Evolutionary conservation across 1,140 invertebrate genomes (phyloP).

Genomic region (Battus philenor): DNA sequence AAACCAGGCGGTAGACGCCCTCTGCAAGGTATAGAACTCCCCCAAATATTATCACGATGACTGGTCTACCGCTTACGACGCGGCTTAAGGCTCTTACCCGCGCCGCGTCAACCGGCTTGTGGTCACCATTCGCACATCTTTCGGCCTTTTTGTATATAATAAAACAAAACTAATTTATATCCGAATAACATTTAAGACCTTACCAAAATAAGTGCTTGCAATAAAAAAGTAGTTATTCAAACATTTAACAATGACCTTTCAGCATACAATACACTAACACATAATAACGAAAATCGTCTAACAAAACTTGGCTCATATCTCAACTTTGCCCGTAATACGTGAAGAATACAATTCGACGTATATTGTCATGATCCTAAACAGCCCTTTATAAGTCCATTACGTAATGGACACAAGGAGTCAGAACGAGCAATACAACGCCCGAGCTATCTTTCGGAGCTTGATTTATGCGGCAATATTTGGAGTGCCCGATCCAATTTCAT

Average conservation of each 20-base stretch:
- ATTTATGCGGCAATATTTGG: constrained; percentile 43
- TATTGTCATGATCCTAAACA: constrained; percentile 43
- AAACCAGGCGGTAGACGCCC: no score
- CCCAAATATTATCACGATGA: no score
- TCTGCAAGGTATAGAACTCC: no score
- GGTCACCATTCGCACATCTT: no score
- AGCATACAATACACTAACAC: constrained; percentile 22
- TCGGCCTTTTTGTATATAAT: no score
- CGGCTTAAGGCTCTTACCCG: no score
- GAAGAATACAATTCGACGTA: constrained; percentile 29
- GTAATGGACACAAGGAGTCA: constrained; percentile 33
- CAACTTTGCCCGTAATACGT: constrained; percentile 22
- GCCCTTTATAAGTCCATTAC: constrained; percentile 44
- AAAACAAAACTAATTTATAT: no score
- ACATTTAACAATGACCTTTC: not conserved
- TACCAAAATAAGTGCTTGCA: no score
- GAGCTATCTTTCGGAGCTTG: constrained; percentile 26
- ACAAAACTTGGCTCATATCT: constrained; percentile 47
- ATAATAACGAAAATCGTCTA: constrained; percentile 27
- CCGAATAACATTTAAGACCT: no score
- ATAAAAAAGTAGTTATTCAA: no score
- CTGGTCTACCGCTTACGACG: no score
- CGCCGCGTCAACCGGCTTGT: no score
- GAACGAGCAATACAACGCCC: constrained; percentile 29
- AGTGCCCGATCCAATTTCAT: constrained; percentile 22